Percentiles rank a stretch among this genome's conserved stretches.
Conservation (phyloP, 2,797 vertebrate species). For the Carcharodon carcharias region DNA sequence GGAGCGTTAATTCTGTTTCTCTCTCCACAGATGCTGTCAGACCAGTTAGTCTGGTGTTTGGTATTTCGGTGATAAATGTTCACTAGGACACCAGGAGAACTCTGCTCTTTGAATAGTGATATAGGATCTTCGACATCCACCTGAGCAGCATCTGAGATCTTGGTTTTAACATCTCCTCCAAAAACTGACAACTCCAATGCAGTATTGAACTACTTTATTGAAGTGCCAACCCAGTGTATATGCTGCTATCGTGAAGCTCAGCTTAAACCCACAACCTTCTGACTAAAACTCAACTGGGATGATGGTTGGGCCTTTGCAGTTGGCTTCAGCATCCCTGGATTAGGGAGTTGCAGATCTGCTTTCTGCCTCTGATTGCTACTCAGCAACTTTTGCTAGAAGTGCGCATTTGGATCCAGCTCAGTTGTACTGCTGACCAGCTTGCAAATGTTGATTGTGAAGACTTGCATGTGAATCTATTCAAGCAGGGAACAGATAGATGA, state of each 20-base stretch:
- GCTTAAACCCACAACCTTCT: not conserved
- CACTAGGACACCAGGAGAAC: not conserved
- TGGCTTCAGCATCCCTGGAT: not conserved
- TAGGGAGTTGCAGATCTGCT: not conserved
- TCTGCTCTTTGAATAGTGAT: not conserved
- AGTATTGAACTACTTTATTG: too few relatives aligned
- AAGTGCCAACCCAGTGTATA: not conserved
- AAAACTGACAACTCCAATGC: not conserved
- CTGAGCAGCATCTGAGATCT: not conserved
- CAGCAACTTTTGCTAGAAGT: not conserved
- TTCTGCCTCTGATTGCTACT: not conserved
- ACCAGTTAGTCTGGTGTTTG: not conserved
- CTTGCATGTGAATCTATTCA: not conserved
- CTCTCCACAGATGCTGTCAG: too few relatives aligned
- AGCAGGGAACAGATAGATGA: not conserved
- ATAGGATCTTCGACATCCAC: not conserved
- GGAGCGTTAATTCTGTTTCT: too few relatives aligned
- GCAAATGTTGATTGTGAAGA: not conserved
- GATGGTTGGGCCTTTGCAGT: not conserved
- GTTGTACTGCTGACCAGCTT: too few relatives aligned
- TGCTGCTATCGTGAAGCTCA: not conserved
- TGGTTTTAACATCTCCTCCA: not conserved
- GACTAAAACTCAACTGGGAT: not conserved
- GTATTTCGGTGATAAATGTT: not conserved
- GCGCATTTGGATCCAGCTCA: not conserved